Conservation (phyloP, 2,888 invertebrate genomes). For the Abrostola triplasia region DNA sequence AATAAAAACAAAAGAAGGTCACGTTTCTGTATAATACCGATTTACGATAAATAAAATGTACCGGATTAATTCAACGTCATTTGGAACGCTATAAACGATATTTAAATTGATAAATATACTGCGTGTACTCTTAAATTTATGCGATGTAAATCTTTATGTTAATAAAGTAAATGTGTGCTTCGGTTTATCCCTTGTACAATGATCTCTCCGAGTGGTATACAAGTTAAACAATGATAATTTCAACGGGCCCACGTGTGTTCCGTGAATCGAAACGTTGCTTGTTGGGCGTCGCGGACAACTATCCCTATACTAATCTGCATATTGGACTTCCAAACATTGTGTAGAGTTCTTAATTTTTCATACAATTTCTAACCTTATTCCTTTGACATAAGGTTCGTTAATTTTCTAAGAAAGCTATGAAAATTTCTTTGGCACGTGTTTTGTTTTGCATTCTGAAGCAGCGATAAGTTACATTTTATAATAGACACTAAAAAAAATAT, state of each 20-base stretch:
- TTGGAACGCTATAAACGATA: conserved; percentile 28
- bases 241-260: conserved; percentile 73
- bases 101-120: conserved; percentile 49
- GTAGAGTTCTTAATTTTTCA: conserved; percentile 52
- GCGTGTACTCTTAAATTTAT: conserved; percentile 49
- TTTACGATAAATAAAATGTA: conserved; percentile 34
- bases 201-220: conserved; percentile 51
- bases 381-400: conserved; percentile 39
- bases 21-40: conserved; percentile 23
- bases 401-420: conserved; percentile 10
- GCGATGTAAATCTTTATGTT: conserved; percentile 60
- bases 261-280: conserved; percentile 66
- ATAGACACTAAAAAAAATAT: conserved; percentile 43
- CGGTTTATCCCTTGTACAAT: conserved; percentile 56
- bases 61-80: conserved; percentile 22
- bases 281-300: conserved; percentile 75
- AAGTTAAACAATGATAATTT: conserved; percentile 82
- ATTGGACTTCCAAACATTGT: conserved; percentile 72
- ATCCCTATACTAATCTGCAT: conserved; percentile 84
- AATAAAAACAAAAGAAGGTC: conserved; percentile 23
- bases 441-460: conserved; percentile 37
- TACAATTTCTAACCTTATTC: conserved; percentile 53
- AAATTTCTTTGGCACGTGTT: conserved; percentile 26
- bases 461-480: conserved; percentile 43
- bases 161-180: conserved; percentile 55